These are phyloP conservation scores for Leucophenga montana DNA, from an alignment of 2,888 invertebrate genomes.

Conservation along the genomic window DNA sequence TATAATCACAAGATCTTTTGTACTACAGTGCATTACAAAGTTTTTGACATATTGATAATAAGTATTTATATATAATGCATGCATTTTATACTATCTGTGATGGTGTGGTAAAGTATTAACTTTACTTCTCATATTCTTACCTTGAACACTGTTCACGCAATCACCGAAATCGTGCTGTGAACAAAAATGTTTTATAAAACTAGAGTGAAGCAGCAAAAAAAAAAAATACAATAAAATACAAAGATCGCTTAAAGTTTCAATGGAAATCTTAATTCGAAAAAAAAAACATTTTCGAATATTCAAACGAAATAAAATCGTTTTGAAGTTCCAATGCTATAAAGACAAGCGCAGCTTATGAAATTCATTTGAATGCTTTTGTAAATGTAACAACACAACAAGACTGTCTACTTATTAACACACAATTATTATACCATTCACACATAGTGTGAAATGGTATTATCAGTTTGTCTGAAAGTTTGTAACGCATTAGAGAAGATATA, in stretches of 20 bases:
- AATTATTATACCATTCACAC: no score
- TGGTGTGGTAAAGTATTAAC: not conserved
- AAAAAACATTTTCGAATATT: conserved; percentile 29
- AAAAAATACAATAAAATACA: conserved; percentile 36
- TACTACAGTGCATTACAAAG: no score
- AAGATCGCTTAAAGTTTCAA: not conserved
- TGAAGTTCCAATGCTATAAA: conserved; percentile 50
- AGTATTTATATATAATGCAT: no score
- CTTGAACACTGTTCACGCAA: conserved; percentile 43
- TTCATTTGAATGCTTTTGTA: conserved; percentile 12
- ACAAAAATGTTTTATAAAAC: not conserved
- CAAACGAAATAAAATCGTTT: conserved; percentile 43
- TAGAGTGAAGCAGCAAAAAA: conserved; percentile 19
- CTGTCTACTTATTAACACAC: conserved; percentile 56
- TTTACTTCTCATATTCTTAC: conserved; percentile 49
- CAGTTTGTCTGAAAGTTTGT: no score
- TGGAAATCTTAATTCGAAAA: not conserved
- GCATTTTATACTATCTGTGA: no score
- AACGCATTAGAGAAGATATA: no score
- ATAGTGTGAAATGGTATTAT: no score
- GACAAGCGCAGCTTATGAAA: not conserved
- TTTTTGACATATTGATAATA: no score
- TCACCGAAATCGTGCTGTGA: conserved; percentile 52
- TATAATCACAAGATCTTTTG: no score
- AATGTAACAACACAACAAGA: conserved; percentile 33